A percentile compares a stretch with the other conserved stretches of the same genome.
These are phyloP conservation scores for Steinernema scapterisci DNA, from an alignment of 2,888 invertebrate species.

Conservation along the genomic window DNA sequence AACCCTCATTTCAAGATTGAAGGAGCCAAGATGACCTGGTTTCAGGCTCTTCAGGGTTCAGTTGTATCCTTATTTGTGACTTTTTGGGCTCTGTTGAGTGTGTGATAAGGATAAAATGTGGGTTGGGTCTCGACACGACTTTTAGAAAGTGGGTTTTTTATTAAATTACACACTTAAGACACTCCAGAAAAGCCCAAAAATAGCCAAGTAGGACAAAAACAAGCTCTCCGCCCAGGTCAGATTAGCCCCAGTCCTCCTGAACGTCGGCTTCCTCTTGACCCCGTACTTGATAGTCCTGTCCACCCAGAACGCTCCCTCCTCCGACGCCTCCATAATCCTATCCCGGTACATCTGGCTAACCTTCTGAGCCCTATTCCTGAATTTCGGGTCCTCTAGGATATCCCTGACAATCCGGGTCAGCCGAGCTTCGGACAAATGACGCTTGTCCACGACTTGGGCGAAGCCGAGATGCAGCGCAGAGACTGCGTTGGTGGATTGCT, in stretches of 20 bases:
- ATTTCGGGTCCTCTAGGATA: not conserved
- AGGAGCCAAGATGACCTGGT: not conserved
- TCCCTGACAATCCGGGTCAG: not conserved
- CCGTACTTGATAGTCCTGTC: slow-evolving; percentile 32
- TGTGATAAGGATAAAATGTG: not conserved
- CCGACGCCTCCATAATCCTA: slow-evolving; percentile 28
- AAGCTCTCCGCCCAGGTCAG: slow-evolving; percentile 4
- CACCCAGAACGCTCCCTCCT: slow-evolving; percentile 35
- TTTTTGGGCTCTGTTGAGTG: not conserved
- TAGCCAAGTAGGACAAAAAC: not conserved
- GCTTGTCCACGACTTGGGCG: slow-evolving; percentile 8
- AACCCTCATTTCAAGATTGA: not conserved
- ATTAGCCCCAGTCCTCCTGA: not conserved
- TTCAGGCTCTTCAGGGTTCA: not conserved
- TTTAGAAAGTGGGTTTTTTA: no score
- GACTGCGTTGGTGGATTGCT: slow-evolving; percentile 34
- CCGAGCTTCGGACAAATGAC: not conserved
- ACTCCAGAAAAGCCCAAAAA: not conserved
- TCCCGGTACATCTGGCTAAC: slow-evolving; percentile 17
- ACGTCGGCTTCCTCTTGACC: slow-evolving; percentile 4
- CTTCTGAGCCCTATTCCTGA: not conserved
- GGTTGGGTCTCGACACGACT: no score
- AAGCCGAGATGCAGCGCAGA: slow-evolving; percentile 17
- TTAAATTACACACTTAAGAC: not conserved
- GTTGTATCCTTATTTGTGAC: not conserved